These are phyloP conservation scores for Ceratitis capitata DNA, from an alignment of 1,140 invertebrate genomes.

Conservation along the genomic window DNA sequence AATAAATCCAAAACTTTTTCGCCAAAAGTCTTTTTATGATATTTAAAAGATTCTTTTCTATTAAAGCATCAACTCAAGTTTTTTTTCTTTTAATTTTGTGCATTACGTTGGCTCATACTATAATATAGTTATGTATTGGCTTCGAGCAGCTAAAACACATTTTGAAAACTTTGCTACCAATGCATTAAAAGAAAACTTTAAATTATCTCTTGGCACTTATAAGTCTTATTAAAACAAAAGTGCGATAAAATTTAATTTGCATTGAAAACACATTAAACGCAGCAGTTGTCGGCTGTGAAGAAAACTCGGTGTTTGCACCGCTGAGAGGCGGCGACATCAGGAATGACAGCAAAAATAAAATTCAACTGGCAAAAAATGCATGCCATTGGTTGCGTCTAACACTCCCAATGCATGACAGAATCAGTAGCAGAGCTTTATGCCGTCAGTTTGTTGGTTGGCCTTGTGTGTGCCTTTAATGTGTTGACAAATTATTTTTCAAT, in stretches of 20 bases:
- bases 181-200: slow-evolving; percentile 26
- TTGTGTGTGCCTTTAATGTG: slow-evolving; percentile 43
- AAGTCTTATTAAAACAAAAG: slow-evolving; percentile 66
- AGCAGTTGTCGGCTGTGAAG: slow-evolving; percentile 53
- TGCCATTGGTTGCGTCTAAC: slow-evolving; percentile 36
- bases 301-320: neutral
- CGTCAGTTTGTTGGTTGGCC: neutral
- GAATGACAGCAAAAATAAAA: slow-evolving; percentile 42
- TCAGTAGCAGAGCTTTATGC: neutral
- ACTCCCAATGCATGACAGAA: neutral
- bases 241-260: slow-evolving; percentile 66
- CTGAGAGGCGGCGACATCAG: slow-evolving; percentile 18
- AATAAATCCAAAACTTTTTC: no score
- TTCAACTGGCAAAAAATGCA: slow-evolving; percentile 41
- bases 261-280: slow-evolving; percentile 66
- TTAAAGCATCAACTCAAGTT: no score
- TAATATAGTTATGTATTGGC: no score
- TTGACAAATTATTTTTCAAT: slow-evolving; percentile 49
- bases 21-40: no score
- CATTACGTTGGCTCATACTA: no score
- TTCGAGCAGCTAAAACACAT: neutral
- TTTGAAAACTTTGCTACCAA: neutral
- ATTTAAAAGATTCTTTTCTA: no score
- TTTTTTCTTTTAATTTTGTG: no score
- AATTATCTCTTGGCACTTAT: slow-evolving; percentile 42